Evolutionary conservation across 2,797 vertebrate genomes (phyloP), one percentile per base, ranked within the genome.

Genomic region (Psittacula echo): DNA sequence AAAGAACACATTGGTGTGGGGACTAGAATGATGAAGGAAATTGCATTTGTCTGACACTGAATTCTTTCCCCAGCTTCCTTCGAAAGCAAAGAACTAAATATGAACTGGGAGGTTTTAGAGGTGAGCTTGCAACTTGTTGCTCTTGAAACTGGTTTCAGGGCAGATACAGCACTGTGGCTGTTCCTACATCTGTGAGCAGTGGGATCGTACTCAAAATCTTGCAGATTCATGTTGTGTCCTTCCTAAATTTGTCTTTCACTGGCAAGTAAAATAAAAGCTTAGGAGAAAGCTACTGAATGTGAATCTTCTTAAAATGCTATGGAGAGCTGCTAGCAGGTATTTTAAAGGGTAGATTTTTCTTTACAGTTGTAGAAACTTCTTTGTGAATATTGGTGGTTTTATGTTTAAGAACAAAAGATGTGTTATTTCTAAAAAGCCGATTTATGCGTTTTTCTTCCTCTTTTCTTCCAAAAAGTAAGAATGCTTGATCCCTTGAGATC

Each of bases 51-150:
- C 88, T 94, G 73, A 77, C 24, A 68, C 62, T 48, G 77, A 87
- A 64, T 44, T n/a, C 27, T 71, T 74, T 71, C 21, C 13, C 6
- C 8, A 18, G 2, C 8, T 15, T 8, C 32, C 12, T 71, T 42
- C 7, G 47, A 45, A 85, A 86, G 21, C 29, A 13, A 54, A 27
- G 54, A 79, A 37, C 47, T 90, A 39, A n/a, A 45, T 13, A 30
- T n/a, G 39, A 80, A 51, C 50, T 51, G 37, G 9, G 87, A 79
- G 58, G 34, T 20, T 76, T 88, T 61, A 42, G 64, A 61, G 92
- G 27, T 72, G 74, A 67, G 66, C 72, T 94, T 76, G 42, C 42
- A 78, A 78, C 90, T 92, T 97, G 94, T 87, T 91, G 76, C 89
- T 11, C 93, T 87, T 78, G 87, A 58, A 61, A 78, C 73, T 75